A percentile compares a stretch with the other conserved stretches of the same genome.
phyloP scores from a whole-genome alignment of 2,888 invertebrate genomes.

The Drosophila antonietae region DNA sequence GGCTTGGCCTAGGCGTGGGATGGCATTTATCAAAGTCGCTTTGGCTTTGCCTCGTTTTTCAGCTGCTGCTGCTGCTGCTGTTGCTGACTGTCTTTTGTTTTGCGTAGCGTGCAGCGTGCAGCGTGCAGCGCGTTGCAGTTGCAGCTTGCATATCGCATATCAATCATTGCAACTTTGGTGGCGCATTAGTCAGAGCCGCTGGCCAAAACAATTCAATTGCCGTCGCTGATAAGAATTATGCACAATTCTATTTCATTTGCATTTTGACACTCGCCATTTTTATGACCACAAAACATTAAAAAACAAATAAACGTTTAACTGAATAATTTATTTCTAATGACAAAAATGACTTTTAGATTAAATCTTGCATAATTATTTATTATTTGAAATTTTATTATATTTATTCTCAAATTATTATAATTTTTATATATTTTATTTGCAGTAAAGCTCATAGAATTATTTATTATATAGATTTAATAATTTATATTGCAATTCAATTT shows the following conservation, averaged over 20 bases:
- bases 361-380: neutral
- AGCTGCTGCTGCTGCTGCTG: conserved; percentile 2
- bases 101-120: conserved; percentile 13
- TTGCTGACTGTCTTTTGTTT: conserved; percentile 21
- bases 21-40: conserved; percentile 82
- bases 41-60: conserved; percentile 46
- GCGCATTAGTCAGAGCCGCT: conserved; percentile 75
- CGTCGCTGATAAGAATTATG: conserved; percentile 62
- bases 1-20: conserved; percentile 75
- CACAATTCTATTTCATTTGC: conserved; percentile 73
- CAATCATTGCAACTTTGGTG: conserved; percentile 75
- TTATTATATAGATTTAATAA: too few species aligned
- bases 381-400: too few species aligned
- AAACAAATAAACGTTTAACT: neutral
- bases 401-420: too few species aligned
- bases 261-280: conserved; percentile 69
- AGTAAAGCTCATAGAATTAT: too few species aligned
- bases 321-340: conserved; percentile 1
- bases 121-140: conserved; percentile 1
- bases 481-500: too few species aligned
- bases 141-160: conserved; percentile 49
- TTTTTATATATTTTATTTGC: neutral
- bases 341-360: conserved; percentile 5
- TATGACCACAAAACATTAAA: neutral
- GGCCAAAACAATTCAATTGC: conserved; percentile 66